Evolutionary conservation across 2,888 invertebrate species (phyloP).

Genomic region (Disparrhopalites patrizii): DNA sequence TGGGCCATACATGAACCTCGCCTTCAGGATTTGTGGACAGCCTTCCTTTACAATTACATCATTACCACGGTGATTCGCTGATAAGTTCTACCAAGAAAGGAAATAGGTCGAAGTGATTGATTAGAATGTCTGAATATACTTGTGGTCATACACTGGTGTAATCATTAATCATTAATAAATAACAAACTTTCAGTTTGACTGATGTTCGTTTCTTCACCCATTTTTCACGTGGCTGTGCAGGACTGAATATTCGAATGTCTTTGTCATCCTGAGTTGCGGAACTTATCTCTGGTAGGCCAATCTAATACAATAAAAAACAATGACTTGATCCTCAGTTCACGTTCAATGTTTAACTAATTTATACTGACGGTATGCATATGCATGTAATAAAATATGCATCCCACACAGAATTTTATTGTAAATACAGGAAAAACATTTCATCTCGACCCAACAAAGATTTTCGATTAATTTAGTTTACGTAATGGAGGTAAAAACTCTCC

Average conservation of each 20-base stretch:
- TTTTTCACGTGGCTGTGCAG: constrained; percentile 86
- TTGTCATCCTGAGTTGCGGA: constrained; percentile 71
- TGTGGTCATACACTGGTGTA: neutral
- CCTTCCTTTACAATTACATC: constrained; percentile 97
- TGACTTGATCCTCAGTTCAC: too few relatives aligned
- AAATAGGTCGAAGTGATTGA: too few relatives aligned
- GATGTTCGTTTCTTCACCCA: constrained; percentile 95
- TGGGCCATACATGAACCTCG: constrained; percentile 97
- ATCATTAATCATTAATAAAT: neutral
- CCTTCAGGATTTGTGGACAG: constrained; percentile 74
- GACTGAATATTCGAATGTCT: constrained; percentile 72
- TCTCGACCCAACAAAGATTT: too few relatives aligned
- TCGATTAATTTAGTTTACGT: too few relatives aligned
- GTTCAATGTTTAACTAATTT: too few relatives aligned
- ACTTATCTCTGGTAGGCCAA: constrained; percentile 70
- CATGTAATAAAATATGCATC: neutral
- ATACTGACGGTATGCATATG: neutral
- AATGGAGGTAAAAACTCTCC: too few relatives aligned
- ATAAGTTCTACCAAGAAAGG: constrained; percentile 74
- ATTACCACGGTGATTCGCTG: constrained; percentile 98
- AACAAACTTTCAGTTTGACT: constrained; percentile 76
- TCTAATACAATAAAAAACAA: constrained; percentile 50
- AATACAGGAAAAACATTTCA: too few relatives aligned
- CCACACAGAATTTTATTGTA: too few relatives aligned
- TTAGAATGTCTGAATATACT: too few relatives aligned